Conservation (phyloP, 2,797 vertebrate species). For the Kryptolebias ocellatus region DNA sequence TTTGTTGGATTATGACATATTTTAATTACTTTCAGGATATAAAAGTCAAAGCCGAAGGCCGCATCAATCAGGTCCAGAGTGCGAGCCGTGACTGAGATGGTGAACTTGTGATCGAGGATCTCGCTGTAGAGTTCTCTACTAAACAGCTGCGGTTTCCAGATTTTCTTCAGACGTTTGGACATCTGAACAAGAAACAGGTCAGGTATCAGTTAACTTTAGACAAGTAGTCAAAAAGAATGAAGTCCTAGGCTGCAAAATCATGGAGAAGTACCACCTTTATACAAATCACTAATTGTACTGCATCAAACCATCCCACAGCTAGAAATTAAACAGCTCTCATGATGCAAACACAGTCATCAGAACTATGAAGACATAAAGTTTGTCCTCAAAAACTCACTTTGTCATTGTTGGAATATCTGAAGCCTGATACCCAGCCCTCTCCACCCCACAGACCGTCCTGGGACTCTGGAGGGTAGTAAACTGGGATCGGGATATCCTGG, state of each 20-base stretch:
- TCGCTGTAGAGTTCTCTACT: conserved; percentile 91
- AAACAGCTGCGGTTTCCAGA: conserved; percentile 93
- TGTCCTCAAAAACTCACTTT: conserved; percentile 82
- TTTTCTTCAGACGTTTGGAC: conserved; percentile 84
- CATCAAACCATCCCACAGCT: not conserved
- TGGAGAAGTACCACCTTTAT: not conserved
- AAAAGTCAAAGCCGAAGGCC: conserved; percentile 92
- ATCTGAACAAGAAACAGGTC: conserved; percentile 69
- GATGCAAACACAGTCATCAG: not conserved
- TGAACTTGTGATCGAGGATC: conserved; percentile 90
- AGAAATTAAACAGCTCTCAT: not conserved
- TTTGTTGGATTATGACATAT: not conserved
- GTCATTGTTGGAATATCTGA: conserved; percentile 86
- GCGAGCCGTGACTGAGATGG: conserved; percentile 86
- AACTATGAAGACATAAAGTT: not conserved
- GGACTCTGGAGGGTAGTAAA: conserved; percentile 86
- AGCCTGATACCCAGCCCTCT: conserved; percentile 90
- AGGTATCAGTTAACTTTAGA: not conserved
- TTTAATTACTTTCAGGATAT: conserved; percentile 88
- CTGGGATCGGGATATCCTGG: conserved; percentile 88
- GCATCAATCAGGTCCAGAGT: conserved; percentile 91
- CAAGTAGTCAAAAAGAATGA: not conserved
- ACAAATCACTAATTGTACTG: not conserved
- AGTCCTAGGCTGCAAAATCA: not conserved
- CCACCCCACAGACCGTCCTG: conserved; percentile 92